Percentiles rank a stretch among this genome's conserved stretches.
Evolutionary conservation across 2,888 invertebrate genomes (phyloP).

Genomic region (Sinelater perroti): DNA sequence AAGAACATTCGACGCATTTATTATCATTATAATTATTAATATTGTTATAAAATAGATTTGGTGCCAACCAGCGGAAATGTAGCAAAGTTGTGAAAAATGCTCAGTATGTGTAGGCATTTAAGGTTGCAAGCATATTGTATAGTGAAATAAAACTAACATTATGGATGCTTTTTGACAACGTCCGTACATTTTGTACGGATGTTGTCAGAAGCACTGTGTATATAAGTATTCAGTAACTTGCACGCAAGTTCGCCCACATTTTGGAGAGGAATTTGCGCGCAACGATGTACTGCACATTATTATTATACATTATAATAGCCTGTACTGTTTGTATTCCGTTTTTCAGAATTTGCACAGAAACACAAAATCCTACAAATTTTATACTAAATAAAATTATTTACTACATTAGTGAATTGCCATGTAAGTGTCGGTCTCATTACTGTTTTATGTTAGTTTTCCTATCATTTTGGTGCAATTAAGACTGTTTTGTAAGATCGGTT

Average conservation of each 20-base stretch:
- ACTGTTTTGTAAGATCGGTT: constrained; percentile 53
- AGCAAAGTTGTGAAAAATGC: constrained; percentile 53
- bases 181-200: constrained; percentile 27
- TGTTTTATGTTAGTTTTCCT: constrained; percentile 35
- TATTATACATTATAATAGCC: constrained; percentile 35
- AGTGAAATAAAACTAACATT: constrained; percentile 33
- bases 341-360: constrained; percentile 45
- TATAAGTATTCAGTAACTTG: constrained; percentile 43
- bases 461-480: constrained; percentile 59
- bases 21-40: constrained; percentile 31
- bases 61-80: constrained; percentile 52
- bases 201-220: constrained; percentile 40
- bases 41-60: constrained; percentile 42
- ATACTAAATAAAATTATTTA: constrained; percentile 43
- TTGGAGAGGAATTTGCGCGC: constrained; percentile 30
- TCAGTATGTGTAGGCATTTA: constrained; percentile 54
- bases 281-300: constrained; percentile 31
- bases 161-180: constrained; percentile 30
- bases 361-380: constrained; percentile 47
- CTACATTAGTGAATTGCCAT: constrained; percentile 30
- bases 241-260: constrained; percentile 45
- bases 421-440: constrained; percentile 28
- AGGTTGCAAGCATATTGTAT: constrained; percentile 39
- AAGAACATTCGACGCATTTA: constrained; percentile 39
- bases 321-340: constrained; percentile 39